Conservation (phyloP, 2,113 vertebrate species). For the Dicaeum eximium region DNA sequence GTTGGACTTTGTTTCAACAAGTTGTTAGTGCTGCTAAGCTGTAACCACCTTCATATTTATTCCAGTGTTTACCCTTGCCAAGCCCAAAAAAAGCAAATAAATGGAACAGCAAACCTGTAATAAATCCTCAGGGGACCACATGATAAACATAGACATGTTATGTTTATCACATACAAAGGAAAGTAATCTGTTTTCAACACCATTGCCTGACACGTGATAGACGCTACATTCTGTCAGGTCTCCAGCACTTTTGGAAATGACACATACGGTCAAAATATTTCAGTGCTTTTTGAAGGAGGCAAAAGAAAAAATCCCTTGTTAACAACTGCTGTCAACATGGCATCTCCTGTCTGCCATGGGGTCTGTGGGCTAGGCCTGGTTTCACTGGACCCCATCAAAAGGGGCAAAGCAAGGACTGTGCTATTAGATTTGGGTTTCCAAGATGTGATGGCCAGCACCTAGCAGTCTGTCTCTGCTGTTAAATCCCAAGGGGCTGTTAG, state of each 20-base stretch:
- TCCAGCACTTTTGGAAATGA: not conserved
- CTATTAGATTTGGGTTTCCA: not conserved
- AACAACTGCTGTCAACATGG: not conserved
- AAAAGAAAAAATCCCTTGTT: not conserved
- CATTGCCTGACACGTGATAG: accelerated
- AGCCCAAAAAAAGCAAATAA: conserved; percentile 30
- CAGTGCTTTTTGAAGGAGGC: not conserved
- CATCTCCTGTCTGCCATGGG: not conserved
- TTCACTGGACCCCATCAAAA: not conserved
- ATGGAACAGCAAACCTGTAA: conserved; percentile 10
- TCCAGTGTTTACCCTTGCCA: conserved; percentile 33
- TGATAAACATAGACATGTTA: conserved; percentile 24
- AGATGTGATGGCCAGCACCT: not conserved
- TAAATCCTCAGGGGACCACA: conserved; percentile 22
- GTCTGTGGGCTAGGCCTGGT: not conserved
- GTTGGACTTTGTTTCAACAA: conserved; percentile 25
- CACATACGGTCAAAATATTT: not conserved
- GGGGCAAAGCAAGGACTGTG: not conserved
- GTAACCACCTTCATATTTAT: conserved; percentile 18
- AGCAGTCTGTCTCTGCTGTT: not conserved
- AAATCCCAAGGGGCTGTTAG: not conserved
- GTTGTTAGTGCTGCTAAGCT: not conserved
- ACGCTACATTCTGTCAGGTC: not conserved
- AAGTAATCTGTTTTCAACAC: conserved; percentile 47
- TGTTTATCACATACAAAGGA: conserved; percentile 31